phyloP scores from a whole-genome alignment of 2,797 vertebrate species.

The Muscicapa comitata region DNA sequence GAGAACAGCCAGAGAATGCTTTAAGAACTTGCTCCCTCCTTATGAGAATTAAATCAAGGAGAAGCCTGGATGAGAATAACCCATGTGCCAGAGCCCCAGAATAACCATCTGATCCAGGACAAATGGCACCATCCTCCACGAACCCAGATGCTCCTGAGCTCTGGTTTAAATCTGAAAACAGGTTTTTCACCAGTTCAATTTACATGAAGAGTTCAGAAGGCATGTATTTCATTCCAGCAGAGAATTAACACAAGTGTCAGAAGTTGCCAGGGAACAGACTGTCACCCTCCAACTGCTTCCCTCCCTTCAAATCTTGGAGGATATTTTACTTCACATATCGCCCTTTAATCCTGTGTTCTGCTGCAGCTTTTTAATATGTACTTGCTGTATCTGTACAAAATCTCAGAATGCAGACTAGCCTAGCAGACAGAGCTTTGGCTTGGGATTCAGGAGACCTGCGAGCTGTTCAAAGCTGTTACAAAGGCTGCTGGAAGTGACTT shows the following conservation, averaged over 20 bases:
- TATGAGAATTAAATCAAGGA: background rate
- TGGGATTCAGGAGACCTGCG: background rate
- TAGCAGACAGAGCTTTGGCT: slow-evolving; percentile 40
- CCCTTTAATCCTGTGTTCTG: slow-evolving; percentile 57
- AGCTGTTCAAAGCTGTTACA: slow-evolving; percentile 38
- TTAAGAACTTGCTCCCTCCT: background rate
- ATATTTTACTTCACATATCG: slow-evolving; percentile 8
- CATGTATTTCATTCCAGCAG: slow-evolving; percentile 57
- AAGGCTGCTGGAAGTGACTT: slow-evolving; percentile 35
- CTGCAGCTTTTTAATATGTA: slow-evolving; percentile 41
- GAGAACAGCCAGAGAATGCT: background rate
- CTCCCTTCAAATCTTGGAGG: slow-evolving; percentile 41
- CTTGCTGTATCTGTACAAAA: slow-evolving; percentile 30
- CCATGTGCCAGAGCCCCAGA: background rate
- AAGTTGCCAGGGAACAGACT: slow-evolving; percentile 68
- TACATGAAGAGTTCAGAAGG: slow-evolving; percentile 58
- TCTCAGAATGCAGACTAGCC: slow-evolving; percentile 44
- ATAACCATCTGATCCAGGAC: slow-evolving; percentile 7
- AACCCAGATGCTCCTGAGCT: slow-evolving; percentile 25
- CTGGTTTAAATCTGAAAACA: slow-evolving; percentile 40
- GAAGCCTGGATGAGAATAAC: background rate
- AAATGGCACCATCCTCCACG: background rate
- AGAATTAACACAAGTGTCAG: slow-evolving; percentile 67
- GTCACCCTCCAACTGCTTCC: slow-evolving; percentile 62
- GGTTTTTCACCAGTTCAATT: slow-evolving; percentile 47